These are phyloP conservation scores for Cyrtonyx montezumae DNA, from an alignment of 2,113 vertebrate genomes.

Conservation along the genomic window DNA sequence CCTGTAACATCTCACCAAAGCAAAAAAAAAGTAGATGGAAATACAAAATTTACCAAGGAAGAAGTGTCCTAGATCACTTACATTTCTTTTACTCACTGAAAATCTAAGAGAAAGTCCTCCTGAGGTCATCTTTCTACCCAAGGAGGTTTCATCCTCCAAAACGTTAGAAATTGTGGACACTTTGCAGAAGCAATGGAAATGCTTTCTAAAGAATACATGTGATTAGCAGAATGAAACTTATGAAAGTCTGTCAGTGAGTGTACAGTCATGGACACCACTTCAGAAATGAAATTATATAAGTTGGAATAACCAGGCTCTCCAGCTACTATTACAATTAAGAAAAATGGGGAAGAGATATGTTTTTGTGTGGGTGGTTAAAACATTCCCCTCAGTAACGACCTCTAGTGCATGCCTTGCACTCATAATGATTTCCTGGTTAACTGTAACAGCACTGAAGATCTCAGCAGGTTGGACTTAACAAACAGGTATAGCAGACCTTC, in stretches of 20 bases:
- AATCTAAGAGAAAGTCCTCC: background rate
- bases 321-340: background rate
- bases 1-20: background rate
- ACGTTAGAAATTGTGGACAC: rapidly evolving
- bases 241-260: rapidly evolving
- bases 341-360: constrained; percentile 1
- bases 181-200: background rate
- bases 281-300: background rate
- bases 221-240: background rate
- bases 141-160: background rate
- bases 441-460: background rate
- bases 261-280: background rate
- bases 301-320: background rate
- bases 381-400: background rate
- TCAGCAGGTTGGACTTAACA: background rate
- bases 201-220: background rate
- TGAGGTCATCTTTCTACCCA: background rate
- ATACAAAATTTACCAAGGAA: background rate
- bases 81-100: background rate
- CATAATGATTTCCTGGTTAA: background rate
- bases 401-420: background rate
- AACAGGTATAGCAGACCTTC: background rate
- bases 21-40: background rate
- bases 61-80: background rate
- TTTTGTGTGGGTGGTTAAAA: background rate